Evolutionary conservation across 1,140 invertebrate species (phyloP).

Genomic region (Zaprionus ghesquierei): DNA sequence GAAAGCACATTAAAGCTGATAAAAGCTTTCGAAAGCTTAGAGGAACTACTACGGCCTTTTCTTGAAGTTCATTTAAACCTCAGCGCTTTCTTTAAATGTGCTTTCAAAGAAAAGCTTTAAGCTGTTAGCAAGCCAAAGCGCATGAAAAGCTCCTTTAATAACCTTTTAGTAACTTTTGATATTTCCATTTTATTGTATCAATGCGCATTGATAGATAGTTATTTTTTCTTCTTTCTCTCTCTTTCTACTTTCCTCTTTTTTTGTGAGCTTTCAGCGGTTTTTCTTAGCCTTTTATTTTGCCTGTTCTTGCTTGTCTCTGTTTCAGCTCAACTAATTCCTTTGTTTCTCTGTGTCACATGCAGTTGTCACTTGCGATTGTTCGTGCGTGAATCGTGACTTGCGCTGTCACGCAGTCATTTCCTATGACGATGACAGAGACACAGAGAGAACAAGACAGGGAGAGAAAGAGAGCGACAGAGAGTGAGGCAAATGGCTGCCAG

Average conservation of each 20-base stretch:
- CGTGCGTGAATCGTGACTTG: neutral
- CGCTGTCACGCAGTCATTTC: constrained; percentile 15
- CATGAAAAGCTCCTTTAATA: neutral
- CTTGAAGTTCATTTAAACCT: no score
- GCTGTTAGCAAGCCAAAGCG: no score
- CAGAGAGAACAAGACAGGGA: neutral
- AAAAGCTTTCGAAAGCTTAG: no score
- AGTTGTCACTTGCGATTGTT: constrained; percentile 1
- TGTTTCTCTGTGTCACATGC: neutral
- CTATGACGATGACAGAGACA: constrained; percentile 15
- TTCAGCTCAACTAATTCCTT: neutral
- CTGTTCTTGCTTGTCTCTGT: neutral
- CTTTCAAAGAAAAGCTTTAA: no score
- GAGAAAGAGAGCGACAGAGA: neutral
- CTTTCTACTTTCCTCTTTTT: neutral
- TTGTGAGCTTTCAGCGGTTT: neutral
- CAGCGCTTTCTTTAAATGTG: no score
- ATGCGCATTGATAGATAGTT: no score
- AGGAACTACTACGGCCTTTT: no score
- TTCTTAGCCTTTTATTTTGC: neutral
- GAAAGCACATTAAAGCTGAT: neutral
- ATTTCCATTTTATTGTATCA: neutral
- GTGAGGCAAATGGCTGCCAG: constrained; percentile 6
- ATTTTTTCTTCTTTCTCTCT: neutral
- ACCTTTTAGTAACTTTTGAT: neutral